A percentile compares a stretch with the other conserved stretches of the same genome.
phyloP scores from a whole-genome alignment of 2,113 vertebrate species.

The Corydoras sp. region DNA sequence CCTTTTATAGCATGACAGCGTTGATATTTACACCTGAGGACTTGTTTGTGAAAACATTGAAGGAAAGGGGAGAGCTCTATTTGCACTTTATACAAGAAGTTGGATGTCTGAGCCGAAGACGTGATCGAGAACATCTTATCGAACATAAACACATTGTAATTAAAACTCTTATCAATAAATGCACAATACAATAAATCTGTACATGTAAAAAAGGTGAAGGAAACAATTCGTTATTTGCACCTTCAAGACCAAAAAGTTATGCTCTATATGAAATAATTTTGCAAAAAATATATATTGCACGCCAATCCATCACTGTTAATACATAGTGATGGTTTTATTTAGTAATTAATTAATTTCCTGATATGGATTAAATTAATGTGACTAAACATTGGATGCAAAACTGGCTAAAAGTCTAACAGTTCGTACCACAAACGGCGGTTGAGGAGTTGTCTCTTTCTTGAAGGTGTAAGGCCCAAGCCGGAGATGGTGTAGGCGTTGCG shows the following conservation, averaged over 20 bases:
- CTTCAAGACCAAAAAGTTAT: too few species aligned
- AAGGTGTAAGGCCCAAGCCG: conserved; percentile 87
- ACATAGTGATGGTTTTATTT: too few species aligned
- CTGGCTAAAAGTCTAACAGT: too few species aligned
- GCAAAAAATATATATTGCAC: too few species aligned
- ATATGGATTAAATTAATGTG: too few species aligned
- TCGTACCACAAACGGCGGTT: conserved; percentile 78
- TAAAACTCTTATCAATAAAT: neutral
- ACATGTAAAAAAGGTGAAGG: too few species aligned
- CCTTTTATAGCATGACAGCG: conserved; percentile 52
- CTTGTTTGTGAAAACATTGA: conserved; percentile 48
- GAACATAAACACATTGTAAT: neutral
- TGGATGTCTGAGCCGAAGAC: neutral
- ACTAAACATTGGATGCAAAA: too few species aligned
- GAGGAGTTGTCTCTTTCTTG: conserved; percentile 78
- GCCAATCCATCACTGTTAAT: too few species aligned
- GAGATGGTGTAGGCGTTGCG: conserved; percentile 80
- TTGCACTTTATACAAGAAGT: conserved; percentile 23
- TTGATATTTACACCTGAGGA: conserved; percentile 58
- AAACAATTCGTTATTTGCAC: too few species aligned
- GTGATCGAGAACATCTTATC: neutral
- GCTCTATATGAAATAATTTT: too few species aligned
- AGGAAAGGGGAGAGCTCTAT: conserved; percentile 35
- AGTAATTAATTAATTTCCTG: too few species aligned
- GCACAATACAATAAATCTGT: too few species aligned